These are phyloP conservation scores for Kryphioiulus occultus DNA, from an alignment of 2,888 invertebrate genomes.

Conservation along the genomic window DNA sequence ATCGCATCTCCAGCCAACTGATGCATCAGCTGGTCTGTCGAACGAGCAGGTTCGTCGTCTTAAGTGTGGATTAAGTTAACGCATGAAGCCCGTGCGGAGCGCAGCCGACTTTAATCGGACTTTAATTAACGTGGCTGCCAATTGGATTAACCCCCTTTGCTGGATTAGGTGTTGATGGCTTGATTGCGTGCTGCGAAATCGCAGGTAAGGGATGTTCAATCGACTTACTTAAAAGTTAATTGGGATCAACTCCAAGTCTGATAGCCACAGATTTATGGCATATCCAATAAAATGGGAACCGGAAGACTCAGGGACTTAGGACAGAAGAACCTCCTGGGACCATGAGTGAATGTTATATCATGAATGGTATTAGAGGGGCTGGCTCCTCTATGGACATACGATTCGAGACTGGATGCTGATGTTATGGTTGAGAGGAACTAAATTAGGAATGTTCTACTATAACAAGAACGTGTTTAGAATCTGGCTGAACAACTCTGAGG, in stretches of 20 bases:
- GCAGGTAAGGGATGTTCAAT: background rate
- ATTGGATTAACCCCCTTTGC: background rate
- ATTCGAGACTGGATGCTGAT: no score
- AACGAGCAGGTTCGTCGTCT: background rate
- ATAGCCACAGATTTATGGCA: background rate
- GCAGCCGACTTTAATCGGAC: background rate
- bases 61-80: background rate
- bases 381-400: no score
- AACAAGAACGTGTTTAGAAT: no score
- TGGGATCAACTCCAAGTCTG: background rate
- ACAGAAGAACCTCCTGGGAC: no score
- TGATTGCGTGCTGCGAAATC: background rate
- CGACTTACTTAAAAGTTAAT: background rate
- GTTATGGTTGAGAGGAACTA: no score
- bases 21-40: background rate
- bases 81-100: no score
- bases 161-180: background rate
- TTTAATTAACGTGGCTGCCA: background rate
- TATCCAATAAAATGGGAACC: no score
- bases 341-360: no score
- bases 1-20: conserved; percentile 6
- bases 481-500: no score
- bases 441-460: no score
- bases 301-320: no score
- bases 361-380: no score